A percentile compares a stretch with the other conserved stretches of the same genome.
Evolutionary conservation across 2,888 invertebrate genomes (phyloP).

Genomic region (Sepiola atlantica): DNA sequence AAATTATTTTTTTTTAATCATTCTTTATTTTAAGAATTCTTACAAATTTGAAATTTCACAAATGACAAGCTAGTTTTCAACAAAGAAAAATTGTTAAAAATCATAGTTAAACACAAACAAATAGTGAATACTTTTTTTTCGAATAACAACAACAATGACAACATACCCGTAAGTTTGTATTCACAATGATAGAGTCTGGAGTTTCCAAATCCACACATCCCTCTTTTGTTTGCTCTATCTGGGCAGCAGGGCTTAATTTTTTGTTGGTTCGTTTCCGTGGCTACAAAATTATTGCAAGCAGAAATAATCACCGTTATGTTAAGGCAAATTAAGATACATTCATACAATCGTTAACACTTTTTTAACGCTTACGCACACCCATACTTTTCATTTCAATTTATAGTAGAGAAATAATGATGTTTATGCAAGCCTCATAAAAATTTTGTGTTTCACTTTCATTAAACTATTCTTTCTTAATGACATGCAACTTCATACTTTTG

Average conservation of each 20-base stretch:
- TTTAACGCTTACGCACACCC: no score
- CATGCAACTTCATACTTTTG: no score
- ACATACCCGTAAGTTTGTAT: constrained; percentile 84
- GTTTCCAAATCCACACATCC: constrained; percentile 96
- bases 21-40: no score
- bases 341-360: no score
- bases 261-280: constrained; percentile 67
- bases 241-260: constrained; percentile 82
- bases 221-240: constrained; percentile 92
- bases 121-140: not conserved
- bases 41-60: not conserved
- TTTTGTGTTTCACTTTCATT: no score
- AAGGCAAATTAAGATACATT: not conserved
- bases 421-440: no score
- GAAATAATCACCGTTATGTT: not conserved
- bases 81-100: not conserved
- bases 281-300: constrained; percentile 53
- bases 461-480: no score
- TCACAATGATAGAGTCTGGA: constrained; percentile 94
- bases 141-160: not conserved
- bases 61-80: not conserved
- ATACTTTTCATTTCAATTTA: no score
- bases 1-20: no score
- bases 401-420: no score
- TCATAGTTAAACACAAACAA: not conserved